Evolutionary conservation across 2,888 invertebrate genomes (phyloP).

Genomic region (Trichogramma evanescens): DNA sequence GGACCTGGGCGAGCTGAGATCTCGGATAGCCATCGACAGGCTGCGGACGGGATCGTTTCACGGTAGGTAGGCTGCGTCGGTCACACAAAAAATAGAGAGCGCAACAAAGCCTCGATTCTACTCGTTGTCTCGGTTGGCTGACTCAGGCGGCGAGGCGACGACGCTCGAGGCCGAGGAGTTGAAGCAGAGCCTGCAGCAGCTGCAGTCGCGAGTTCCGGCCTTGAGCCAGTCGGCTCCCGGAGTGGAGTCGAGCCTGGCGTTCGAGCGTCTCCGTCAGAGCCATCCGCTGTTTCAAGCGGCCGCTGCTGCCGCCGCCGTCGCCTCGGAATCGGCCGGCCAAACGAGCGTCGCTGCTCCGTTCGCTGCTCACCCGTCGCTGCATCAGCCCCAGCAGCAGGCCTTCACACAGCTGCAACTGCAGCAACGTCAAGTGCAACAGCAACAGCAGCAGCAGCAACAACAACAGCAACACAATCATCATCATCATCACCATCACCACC

Average conservation of each 20-base stretch:
- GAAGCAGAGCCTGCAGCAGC: conserved; percentile 7
- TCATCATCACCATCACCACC: conserved; percentile 27
- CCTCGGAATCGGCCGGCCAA: conserved; percentile 9
- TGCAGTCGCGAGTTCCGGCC: not conserved
- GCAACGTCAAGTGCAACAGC: conserved; percentile 23
- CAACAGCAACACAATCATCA: conserved; percentile 32
- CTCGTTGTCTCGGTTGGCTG: too few relatives aligned
- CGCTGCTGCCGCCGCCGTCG: conserved; percentile 26
- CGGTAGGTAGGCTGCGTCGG: not conserved
- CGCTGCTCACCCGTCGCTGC: conserved; percentile 16
- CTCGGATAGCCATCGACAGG: conserved; percentile 15
- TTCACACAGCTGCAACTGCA: conserved; percentile 25
- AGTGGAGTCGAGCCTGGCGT: conserved; percentile 26
- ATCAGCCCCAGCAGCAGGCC: conserved; percentile 26
- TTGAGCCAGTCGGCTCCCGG: not conserved
- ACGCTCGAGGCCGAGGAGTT: conserved; percentile 6
- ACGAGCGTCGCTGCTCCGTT: conserved; percentile 8
- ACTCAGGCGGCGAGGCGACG: not conserved
- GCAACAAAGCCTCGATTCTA: too few relatives aligned
- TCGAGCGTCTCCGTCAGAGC: conserved; percentile 38
- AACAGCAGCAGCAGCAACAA: conserved; percentile 35
- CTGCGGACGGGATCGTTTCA: conserved; percentile 8
- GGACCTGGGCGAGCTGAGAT: conserved; percentile 14
- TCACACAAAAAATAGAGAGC: too few relatives aligned
- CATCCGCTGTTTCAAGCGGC: conserved; percentile 14